Base-by-base conservation (phyloP, 2,113 vertebrate species). In the Sceloporus tristichus region DNA sequence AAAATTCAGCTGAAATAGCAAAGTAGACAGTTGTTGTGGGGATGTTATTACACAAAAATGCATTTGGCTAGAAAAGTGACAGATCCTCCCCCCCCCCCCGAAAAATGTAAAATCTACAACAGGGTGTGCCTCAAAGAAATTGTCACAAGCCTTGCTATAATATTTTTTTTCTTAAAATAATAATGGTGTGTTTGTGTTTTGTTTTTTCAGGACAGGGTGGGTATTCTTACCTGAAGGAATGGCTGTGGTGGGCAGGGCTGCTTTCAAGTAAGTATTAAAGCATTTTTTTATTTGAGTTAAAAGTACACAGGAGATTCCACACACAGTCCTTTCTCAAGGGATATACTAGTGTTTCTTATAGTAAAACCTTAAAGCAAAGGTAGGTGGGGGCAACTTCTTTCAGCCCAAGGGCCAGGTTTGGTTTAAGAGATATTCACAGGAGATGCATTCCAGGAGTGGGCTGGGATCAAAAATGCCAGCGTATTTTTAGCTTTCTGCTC, bases 201-300 rank as follows among this genome's bases (percentile, higher is more conserved):
- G 59, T 91, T 90, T 91, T 79, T 75, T 68, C 91, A 98, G 97
- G 97, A 38, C 95, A 97, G 74, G 97, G 97, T 86, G 97, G 97
- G 91, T 95, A 97, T 94, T 97, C 96, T 80, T 98, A 98, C 66
- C 96, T 97, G 88, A 98, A 97, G 88, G 97, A 98, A 94, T 97
- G 97, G 97, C 91, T 97, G 34, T 98, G 97, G 97, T 98, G 97
- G 97, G 96, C 96, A 92, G 97, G 97, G 86, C 88, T 98, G 11
- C 91, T 98, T 3, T 97, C 95, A 87, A 97, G 97, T 97, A 96
- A 96, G 97, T 96, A n/a, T 79, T 54, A 42, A 90, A 86, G 65
- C 9, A 25, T 16, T 75, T 71, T 5, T 1, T 90, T 70, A 19
- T 56, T 85, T 18, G 34, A 62, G 40, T 62, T 85, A 25, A 74